Base-by-base conservation (phyloP, 2,888 invertebrate genomes). In the Mythimna vitellina region DNA sequence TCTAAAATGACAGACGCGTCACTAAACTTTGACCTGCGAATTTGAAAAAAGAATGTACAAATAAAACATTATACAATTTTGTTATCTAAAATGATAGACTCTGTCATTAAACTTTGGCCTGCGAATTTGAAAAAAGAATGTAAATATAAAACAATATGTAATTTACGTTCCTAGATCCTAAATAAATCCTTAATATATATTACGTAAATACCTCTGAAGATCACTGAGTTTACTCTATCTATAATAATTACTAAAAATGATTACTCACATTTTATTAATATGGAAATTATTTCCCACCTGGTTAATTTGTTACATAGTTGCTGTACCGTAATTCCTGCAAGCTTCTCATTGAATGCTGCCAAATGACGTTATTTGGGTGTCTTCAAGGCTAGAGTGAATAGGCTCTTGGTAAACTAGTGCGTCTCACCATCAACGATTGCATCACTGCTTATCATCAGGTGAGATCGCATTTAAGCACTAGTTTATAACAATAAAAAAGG, bases 361-460 rank as follows among this genome's bases (percentile, higher is more conserved):
- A 61, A 73, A 73, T 61, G 1, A 35, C 54, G 63, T 20, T 51
- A 71, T 58, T 42, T 22, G 12, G n/a, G n/a, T n/a, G n/a, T n/a
- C n/a, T n/a, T n/a, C n/a, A n/a, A n/a, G n/a, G n/a, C n/a, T n/a
- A n/a, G n/a, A n/a, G n/a, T n/a, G n/a, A n/a, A n/a, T n/a, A n/a
- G n/a, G n/a, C n/a, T n/a, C n/a, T 29, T 22, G 17, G 20, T 35
- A 42, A 32, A 29, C 29, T 29, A 29, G 29, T 29, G 29, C 29
- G 29, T 29, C 29, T 29, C 29, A 29, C 29, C 29, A 29, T 29
- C 29, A 29, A 29, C 29, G 29, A 29, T 29, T 29, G 29, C 29
- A 29, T 29, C 1, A 29, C 29, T 29, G 29, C 29, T 29, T 29
- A 29, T 3, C 29, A 3, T 25, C 25, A 25, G 25, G 25, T 29